Conservation (phyloP, 2,113 vertebrate genomes). For the Nyctereutes procyonoides region DNA sequence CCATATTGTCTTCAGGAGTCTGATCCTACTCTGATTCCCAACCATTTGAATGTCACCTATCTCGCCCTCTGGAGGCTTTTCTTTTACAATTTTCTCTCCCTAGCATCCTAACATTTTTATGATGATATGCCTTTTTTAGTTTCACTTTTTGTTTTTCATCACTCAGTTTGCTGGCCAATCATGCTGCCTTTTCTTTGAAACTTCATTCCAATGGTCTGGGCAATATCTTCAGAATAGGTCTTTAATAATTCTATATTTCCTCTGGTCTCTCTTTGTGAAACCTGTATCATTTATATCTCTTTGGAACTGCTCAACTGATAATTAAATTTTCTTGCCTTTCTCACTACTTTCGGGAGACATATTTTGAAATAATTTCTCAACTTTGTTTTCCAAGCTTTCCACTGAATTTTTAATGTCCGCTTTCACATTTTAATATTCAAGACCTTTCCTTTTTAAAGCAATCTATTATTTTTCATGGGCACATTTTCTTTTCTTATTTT, state of each 20-base stretch:
- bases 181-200: not conserved
- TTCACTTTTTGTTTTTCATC: not conserved
- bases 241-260: not conserved
- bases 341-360: not conserved
- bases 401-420: conserved; percentile 4
- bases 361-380: conserved; percentile 25
- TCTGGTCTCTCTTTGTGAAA: not conserved
- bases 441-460: not conserved
- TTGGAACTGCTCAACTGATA: not conserved
- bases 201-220: not conserved
- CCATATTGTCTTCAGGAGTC: not conserved
- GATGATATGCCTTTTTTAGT: not conserved
- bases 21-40: not conserved
- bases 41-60: not conserved
- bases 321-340: not conserved
- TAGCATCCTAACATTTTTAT: not conserved
- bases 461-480: not conserved
- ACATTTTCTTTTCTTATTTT: not conserved
- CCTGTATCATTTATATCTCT: not conserved
- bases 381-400: not conserved
- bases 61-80: not conserved
- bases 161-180: not conserved
- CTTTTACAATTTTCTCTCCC: not conserved
- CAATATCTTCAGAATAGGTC: conserved; percentile 14
- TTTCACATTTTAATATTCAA: not conserved